Conservation (phyloP, 2,797 vertebrate species). For the Coracias cyanogaster region DNA sequence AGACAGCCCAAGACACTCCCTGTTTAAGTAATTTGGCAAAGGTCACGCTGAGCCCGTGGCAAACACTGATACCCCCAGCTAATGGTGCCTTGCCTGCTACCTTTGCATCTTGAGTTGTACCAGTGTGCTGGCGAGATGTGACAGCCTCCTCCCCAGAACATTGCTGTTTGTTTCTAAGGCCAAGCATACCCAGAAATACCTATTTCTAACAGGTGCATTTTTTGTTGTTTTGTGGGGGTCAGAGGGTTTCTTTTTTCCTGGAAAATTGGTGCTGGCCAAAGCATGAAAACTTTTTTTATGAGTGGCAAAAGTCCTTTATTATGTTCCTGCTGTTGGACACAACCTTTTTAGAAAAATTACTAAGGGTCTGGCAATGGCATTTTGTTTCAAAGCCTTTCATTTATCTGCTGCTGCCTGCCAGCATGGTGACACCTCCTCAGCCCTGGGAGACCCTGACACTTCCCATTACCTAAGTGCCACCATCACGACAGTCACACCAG, state of each 20-base stretch:
- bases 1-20: fast-evolving
- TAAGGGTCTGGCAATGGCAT: neutral
- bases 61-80: neutral
- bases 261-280: neutral
- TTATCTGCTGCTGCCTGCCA: conserved; percentile 1
- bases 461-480: neutral
- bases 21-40: neutral
- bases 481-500: neutral
- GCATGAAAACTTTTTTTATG: neutral
- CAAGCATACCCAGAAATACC: neutral
- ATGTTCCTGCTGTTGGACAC: neutral
- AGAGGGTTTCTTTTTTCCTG: neutral
- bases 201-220: neutral
- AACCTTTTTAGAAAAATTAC: conserved; percentile 2
- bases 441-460: neutral
- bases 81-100: no score
- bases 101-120: neutral
- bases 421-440: neutral
- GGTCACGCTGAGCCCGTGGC: neutral
- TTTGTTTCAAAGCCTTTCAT: conserved; percentile 15
- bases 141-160: neutral
- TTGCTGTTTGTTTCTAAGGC: neutral
- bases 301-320: neutral
- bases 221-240: neutral
- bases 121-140: fast-evolving